Conservation (phyloP, 2,888 invertebrate species). For the Sepiola atlantica region DNA sequence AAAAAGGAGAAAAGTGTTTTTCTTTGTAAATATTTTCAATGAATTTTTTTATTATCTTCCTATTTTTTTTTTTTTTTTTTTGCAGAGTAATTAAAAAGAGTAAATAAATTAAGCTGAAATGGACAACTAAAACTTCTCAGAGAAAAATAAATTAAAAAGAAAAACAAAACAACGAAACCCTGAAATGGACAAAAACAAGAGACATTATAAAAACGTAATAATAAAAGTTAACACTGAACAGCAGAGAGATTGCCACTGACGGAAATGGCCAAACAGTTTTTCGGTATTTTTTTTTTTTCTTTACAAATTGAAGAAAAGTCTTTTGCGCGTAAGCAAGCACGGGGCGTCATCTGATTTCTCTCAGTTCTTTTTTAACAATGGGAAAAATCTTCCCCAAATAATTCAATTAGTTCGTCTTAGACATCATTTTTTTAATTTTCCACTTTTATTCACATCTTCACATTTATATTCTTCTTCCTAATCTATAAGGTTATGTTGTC, state of each 20-base stretch:
- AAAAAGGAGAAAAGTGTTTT: background rate
- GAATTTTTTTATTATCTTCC: background rate
- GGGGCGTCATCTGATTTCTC: background rate
- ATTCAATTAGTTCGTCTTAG: background rate
- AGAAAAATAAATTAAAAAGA: background rate
- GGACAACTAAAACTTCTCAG: background rate
- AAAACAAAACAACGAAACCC: background rate
- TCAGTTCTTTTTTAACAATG: background rate
- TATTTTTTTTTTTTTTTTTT: background rate
- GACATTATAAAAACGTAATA: background rate
- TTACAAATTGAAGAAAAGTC: background rate
- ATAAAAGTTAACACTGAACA: background rate
- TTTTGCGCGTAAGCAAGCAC: background rate
- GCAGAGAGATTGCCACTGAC: background rate
- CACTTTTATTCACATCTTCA: too few relatives aligned
- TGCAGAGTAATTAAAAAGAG: background rate
- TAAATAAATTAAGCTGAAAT: background rate
- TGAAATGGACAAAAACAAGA: background rate
- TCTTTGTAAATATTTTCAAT: background rate
- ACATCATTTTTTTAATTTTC: background rate
- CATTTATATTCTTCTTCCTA: background rate
- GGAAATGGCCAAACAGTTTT: background rate
- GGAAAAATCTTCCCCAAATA: background rate
- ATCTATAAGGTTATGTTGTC: background rate
- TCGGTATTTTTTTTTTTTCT: background rate